phyloP scores from a whole-genome alignment of 2,797 vertebrate species.

The Lophius americanus region DNA sequence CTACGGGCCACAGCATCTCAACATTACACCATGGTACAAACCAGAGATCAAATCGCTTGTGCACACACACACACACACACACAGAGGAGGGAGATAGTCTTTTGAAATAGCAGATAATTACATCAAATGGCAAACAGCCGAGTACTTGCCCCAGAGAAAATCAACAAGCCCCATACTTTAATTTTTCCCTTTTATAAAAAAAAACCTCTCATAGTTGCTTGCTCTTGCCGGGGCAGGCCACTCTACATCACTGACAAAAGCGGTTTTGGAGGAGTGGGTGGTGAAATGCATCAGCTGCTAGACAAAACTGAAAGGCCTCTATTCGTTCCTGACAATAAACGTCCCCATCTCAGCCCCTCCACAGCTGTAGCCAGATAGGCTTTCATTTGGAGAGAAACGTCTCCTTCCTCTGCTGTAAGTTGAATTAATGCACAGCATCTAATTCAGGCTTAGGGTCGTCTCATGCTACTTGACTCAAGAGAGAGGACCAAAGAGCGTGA shows the following conservation, averaged over 20 bases:
- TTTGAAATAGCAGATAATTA: constrained; percentile 75
- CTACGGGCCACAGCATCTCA: constrained; percentile 65
- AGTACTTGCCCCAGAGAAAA: constrained; percentile 34
- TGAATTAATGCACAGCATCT: constrained; percentile 57
- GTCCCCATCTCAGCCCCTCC: constrained; percentile 69
- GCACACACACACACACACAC: constrained; percentile 34
- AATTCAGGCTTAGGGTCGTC: constrained; percentile 49
- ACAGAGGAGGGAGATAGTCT: constrained; percentile 72
- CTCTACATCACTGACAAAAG: constrained; percentile 70
- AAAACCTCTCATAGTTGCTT: constrained; percentile 50
- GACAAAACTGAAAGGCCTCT: constrained; percentile 76
- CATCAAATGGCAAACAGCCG: constrained; percentile 74
- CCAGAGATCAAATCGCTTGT: constrained; percentile 60
- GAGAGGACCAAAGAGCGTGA: constrained; percentile 35
- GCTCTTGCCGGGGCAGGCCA: constrained; percentile 50
- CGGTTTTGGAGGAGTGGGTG: constrained; percentile 65
- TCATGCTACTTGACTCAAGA: constrained; percentile 6
- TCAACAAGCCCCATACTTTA: constrained; percentile 50
- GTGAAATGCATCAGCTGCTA: constrained; percentile 75
- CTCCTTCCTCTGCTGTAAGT: constrained; percentile 66
- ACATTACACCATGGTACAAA: constrained; percentile 68
- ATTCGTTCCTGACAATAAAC: constrained; percentile 75
- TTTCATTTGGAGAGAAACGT: constrained; percentile 63
- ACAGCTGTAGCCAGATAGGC: constrained; percentile 73
- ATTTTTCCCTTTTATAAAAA: constrained; percentile 46